Conservation (phyloP, 2,888 invertebrate genomes). For the Eupeodes latifasciatus region DNA sequence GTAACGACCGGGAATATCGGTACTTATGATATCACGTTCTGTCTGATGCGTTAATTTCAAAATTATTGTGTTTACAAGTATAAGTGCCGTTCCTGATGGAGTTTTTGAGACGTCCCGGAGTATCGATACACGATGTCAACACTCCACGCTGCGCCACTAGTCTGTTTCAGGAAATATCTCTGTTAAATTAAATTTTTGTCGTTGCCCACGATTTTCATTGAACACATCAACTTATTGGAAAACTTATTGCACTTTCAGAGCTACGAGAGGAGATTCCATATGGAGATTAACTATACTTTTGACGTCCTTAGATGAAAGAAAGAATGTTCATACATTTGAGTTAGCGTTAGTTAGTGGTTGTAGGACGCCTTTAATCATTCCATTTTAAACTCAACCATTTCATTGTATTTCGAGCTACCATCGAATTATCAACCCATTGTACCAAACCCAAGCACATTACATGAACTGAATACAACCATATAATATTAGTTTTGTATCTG, state of each 20-base stretch:
- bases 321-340: background rate
- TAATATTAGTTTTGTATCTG: background rate
- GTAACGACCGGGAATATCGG: background rate
- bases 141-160: too few species aligned
- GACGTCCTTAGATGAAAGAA: too few species aligned
- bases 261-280: too few species aligned
- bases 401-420: too few species aligned
- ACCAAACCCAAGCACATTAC: background rate
- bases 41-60: background rate
- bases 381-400: background rate
- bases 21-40: background rate
- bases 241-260: background rate
- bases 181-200: too few species aligned
- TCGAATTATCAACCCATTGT: background rate
- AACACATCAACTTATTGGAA: background rate
- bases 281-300: too few species aligned
- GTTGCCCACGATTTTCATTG: too few species aligned
- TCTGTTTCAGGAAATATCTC: too few species aligned
- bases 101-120: too few species aligned
- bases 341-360: background rate
- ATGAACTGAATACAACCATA: background rate
- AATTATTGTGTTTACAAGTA: too few species aligned
- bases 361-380: background rate
- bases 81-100: too few species aligned
- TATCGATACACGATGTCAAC: too few species aligned